Evolutionary conservation across 2,113 vertebrate species (phyloP), one percentile per base, ranked within the genome.

Genomic region (Eleginops maclovinus): DNA sequence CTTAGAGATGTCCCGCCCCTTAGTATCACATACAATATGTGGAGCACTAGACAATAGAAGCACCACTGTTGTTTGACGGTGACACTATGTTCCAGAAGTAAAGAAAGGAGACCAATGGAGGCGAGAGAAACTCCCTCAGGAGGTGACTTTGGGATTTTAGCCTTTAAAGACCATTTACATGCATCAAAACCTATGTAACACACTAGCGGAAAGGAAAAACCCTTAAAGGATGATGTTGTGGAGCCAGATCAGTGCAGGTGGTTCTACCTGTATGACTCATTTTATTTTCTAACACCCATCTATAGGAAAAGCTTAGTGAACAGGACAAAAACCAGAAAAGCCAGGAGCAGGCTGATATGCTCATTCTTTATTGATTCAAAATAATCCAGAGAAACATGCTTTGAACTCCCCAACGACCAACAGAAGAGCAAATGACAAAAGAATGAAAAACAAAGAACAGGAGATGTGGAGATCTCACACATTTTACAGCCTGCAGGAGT

Each of bases 311-410:
- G 19, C 2, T 50, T 19, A 41, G 6, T 51, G 2, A n/a, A 63
- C 28, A 62, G 54, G 9, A 58, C 49, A 56, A 41, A 75, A 69
- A 58, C 56, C 3, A 31, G 1, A 19, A 28, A 41, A 56, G n/a
- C 12, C 40, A 81, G 31, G 46, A 79, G 63, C 43, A 41, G 68
- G 66, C 75, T 85, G 92, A 94, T 94, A 94, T 95, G 93, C 94
- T 94, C 91, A 92, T 93, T 96, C 92, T 97, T 98, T 98, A 97
- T 97, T 98, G 96, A 96, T 96, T 96, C 94, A 96, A 98, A 97
- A 92, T 87, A 93, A 97, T 94, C 91, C 95, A 94, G 75, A 95
- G 90, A 94, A 95, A 97, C 96, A 97, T 97, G 96, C 96, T 95
- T 92, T 94, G 93, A 96, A 97, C 94, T 96, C 95, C 94, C 95